Percentiles rank a stretch among this genome's conserved stretches.
These are phyloP conservation scores for Zaprionus lachaisei DNA, from an alignment of 1,140 invertebrate genomes.

Conservation along the genomic window DNA sequence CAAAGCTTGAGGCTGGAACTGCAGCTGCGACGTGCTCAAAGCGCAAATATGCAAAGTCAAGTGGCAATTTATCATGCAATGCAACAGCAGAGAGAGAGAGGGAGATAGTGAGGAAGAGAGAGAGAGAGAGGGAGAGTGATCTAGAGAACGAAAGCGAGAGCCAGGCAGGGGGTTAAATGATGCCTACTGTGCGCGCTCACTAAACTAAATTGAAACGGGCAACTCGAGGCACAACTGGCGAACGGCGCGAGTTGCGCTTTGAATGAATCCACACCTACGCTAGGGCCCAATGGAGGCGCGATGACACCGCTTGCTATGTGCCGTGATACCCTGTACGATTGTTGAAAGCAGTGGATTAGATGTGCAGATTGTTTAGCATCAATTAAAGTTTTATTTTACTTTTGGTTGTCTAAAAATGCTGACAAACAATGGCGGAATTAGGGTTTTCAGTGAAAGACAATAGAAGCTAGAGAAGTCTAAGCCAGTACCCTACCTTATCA, in stretches of 20 bases:
- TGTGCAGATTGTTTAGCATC: too few relatives aligned
- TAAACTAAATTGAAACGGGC: slow-evolving; percentile 65
- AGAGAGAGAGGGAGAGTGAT: slow-evolving; percentile 8
- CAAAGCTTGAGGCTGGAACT: slow-evolving; percentile 13
- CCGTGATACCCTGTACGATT: background rate
- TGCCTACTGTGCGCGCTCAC: slow-evolving; percentile 33
- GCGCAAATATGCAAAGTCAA: slow-evolving; percentile 79
- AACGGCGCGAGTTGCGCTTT: slow-evolving; percentile 28
- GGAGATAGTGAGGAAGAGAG: slow-evolving; percentile 15
- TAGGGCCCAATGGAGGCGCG: background rate
- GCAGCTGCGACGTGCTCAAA: slow-evolving; percentile 47
- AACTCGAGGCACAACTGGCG: slow-evolving; percentile 27
- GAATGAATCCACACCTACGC: slow-evolving; percentile 57
- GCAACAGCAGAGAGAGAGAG: slow-evolving; percentile 34
- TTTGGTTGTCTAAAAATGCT: too few relatives aligned
- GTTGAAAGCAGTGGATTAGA: background rate
- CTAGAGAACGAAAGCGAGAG: slow-evolving; percentile 6
- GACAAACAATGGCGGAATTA: too few relatives aligned
- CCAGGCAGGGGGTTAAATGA: slow-evolving; percentile 67
- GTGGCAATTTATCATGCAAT: slow-evolving; percentile 77
- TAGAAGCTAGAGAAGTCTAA: too few relatives aligned
- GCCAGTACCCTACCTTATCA: too few relatives aligned
- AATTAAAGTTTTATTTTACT: too few relatives aligned
- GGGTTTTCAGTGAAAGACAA: too few relatives aligned
- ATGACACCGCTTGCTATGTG: background rate